Evolutionary conservation across 2,797 vertebrate species (phyloP).

Genomic region (Anolis apletophallus): DNA sequence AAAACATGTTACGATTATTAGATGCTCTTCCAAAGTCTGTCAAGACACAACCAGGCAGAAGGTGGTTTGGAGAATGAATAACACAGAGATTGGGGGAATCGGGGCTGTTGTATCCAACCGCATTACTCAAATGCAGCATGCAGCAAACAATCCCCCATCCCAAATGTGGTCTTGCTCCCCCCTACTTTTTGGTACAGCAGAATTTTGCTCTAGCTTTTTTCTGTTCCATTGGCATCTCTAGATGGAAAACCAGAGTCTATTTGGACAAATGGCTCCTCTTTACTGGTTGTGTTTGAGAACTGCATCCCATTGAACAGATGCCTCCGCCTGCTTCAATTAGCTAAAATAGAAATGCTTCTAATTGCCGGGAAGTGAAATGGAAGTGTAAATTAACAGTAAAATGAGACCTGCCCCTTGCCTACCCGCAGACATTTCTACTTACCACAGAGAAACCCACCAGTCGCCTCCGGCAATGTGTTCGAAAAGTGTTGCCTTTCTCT

Average conservation of each 20-base stretch:
- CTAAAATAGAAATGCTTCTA: background rate
- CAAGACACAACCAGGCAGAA: background rate
- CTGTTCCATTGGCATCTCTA: background rate
- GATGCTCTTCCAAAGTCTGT: background rate
- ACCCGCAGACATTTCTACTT: background rate
- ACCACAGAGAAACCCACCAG: background rate
- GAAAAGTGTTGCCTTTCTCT: background rate
- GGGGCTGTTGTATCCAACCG: too few species aligned
- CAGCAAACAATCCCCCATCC: too few species aligned
- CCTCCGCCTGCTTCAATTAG: background rate
- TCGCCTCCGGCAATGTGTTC: background rate
- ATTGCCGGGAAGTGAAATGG: constrained; percentile 8
- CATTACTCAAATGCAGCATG: background rate
- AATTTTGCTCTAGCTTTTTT: background rate
- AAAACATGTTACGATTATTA: background rate
- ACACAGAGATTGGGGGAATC: background rate
- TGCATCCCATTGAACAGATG: background rate
- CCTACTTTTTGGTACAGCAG: background rate
- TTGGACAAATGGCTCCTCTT: background rate
- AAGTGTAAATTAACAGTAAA: constrained; percentile 17
- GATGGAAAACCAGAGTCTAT: too few species aligned
- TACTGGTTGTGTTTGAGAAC: rapidly evolving
- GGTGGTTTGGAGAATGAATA: background rate
- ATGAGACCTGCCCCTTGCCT: background rate
- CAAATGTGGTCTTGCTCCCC: too few species aligned